phyloP scores from a whole-genome alignment of 2,113 vertebrate species.

The Austrofundulus limnaeus region DNA sequence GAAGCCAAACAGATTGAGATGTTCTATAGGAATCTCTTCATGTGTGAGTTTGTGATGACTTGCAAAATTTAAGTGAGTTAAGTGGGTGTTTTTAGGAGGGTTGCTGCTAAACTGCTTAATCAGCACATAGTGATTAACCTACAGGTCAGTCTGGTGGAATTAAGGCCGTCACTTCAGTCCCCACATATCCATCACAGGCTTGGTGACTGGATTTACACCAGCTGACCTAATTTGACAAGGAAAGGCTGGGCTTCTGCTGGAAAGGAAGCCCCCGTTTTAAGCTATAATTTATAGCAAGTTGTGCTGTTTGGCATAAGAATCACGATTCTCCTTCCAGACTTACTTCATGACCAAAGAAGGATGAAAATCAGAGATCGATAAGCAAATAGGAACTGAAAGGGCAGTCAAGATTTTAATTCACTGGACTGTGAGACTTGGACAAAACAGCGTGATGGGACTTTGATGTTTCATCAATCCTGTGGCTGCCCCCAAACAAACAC shows the following conservation, averaged over 20 bases:
- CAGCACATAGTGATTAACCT: constrained; percentile 61
- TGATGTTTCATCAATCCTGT: constrained; percentile 55
- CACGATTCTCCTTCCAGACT: constrained; percentile 48
- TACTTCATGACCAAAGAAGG: constrained; percentile 63
- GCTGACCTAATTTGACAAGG: constrained; percentile 39
- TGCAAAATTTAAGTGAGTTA: not conserved
- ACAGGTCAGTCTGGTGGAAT: constrained; percentile 52
- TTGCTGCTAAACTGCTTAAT: constrained; percentile 51
- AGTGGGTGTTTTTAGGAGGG: constrained; percentile 18
- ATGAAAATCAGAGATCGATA: constrained; percentile 79
- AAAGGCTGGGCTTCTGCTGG: constrained; percentile 38
- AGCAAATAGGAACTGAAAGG: constrained; percentile 66
- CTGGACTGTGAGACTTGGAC: constrained; percentile 30
- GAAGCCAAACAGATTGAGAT: not conserved
- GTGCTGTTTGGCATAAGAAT: constrained; percentile 63
- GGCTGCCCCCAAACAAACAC: constrained; percentile 18
- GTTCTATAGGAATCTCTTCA: constrained; percentile 6
- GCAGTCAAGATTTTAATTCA: constrained; percentile 59
- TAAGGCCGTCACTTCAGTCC: constrained; percentile 55
- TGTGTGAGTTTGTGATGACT: not conserved
- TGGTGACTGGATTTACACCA: constrained; percentile 62
- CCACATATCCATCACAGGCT: constrained; percentile 55
- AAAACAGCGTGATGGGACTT: constrained; percentile 24
- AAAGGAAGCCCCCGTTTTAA: constrained; percentile 22
- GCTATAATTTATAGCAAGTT: constrained; percentile 58